Evolutionary conservation across 2,888 invertebrate species (phyloP).

Genomic region (Crossocerus cetratus): DNA sequence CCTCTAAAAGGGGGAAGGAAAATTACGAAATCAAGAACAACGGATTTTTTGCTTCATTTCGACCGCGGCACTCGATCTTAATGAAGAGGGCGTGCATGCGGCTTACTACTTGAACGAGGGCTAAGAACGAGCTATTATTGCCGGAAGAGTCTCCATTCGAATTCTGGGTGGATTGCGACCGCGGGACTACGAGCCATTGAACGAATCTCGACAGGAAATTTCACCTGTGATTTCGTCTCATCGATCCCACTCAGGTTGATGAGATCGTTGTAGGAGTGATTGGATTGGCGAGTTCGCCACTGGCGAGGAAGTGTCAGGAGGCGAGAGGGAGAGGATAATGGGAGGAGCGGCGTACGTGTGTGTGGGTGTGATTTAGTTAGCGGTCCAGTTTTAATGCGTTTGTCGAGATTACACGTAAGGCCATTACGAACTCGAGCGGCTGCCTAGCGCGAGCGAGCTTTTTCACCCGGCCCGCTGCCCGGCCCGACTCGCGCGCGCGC

Average conservation of each 20-base stretch:
- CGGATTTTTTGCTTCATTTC: not conserved
- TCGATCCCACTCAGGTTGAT: not conserved
- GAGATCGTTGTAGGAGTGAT: not conserved
- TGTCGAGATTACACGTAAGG: slow-evolving; percentile 35
- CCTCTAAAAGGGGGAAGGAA: not conserved
- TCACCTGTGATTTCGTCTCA: not conserved
- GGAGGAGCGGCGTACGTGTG: slow-evolving; percentile 14
- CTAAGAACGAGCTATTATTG: too few relatives aligned
- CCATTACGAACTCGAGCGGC: not conserved
- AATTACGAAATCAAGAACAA: not conserved
- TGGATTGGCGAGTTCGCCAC: not conserved
- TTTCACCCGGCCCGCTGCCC: slow-evolving; percentile 16
- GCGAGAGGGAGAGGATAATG: not conserved
- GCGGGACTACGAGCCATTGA: too few relatives aligned
- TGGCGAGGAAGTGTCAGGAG: not conserved
- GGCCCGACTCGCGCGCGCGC: slow-evolving; percentile 13
- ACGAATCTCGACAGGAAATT: not conserved
- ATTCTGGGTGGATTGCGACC: too few relatives aligned
- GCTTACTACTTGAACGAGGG: too few relatives aligned
- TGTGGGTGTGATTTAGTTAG: slow-evolving; percentile 7
- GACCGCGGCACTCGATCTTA: not conserved
- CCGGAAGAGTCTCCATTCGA: too few relatives aligned
- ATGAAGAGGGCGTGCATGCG: not conserved
- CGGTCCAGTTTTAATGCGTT: slow-evolving; percentile 35
- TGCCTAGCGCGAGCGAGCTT: slow-evolving; percentile 25